phyloP scores from a whole-genome alignment of 2,113 vertebrate species.

The Stigmatopora nigra region DNA sequence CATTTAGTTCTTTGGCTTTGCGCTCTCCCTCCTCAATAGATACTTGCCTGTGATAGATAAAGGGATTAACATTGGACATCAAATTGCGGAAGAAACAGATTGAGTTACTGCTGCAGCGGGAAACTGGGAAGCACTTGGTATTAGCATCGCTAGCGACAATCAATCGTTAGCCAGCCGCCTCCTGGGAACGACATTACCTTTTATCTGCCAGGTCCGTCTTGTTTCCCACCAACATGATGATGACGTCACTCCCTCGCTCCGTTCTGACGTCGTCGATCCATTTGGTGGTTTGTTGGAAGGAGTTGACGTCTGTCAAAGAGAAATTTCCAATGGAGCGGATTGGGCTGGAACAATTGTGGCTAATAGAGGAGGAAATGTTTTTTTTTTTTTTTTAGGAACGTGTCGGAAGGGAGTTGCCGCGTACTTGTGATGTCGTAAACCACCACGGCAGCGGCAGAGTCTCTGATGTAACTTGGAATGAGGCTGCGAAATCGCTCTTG shows the following conservation, averaged over 20 bases:
- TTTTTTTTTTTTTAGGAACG: background rate
- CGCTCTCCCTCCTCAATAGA: constrained; percentile 98
- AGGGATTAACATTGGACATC: constrained; percentile 43
- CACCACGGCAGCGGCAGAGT: constrained; percentile 95
- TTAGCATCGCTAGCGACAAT: constrained; percentile 31
- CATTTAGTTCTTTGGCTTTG: constrained; percentile 99
- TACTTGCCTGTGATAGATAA: constrained; percentile 85
- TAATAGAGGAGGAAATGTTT: background rate
- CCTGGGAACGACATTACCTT: constrained; percentile 70
- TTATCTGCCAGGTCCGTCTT: constrained; percentile 99
- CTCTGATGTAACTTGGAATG: constrained; percentile 99
- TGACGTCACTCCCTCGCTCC: constrained; percentile 96
- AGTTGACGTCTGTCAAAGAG: constrained; percentile 84
- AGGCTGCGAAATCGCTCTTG: constrained; percentile 98
- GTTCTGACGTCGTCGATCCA: constrained; percentile 99
- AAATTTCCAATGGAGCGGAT: background rate
- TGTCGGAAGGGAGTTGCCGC: constrained; percentile 55
- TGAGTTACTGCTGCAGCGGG: constrained; percentile 2
- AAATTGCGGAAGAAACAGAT: constrained; percentile 5
- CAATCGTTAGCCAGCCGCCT: constrained; percentile 24
- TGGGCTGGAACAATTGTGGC: constrained; percentile 1
- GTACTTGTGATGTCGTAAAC: constrained; percentile 99
- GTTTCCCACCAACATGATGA: constrained; percentile 98
- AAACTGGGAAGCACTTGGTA: constrained; percentile 13
- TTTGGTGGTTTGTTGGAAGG: constrained; percentile 98